Evolutionary conservation across 2,113 vertebrate species (phyloP).

Genomic region (Podilymbus podiceps): DNA sequence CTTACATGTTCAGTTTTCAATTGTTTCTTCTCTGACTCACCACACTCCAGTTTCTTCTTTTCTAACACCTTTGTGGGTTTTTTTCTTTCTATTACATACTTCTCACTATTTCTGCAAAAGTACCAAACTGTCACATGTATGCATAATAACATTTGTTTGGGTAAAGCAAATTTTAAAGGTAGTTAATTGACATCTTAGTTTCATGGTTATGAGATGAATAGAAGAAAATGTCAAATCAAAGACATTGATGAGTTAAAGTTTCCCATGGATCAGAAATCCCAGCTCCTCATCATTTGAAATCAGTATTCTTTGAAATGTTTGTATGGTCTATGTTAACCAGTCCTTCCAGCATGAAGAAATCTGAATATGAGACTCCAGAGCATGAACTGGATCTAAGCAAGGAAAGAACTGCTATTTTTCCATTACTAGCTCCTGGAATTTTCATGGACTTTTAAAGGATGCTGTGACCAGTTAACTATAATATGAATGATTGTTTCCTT

Average conservation of each 20-base stretch:
- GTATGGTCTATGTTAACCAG: background rate
- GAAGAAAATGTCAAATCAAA: background rate
- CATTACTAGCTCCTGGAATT: background rate
- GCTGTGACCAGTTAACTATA: background rate
- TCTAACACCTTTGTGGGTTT: background rate
- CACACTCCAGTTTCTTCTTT: background rate
- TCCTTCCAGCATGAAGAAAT: background rate
- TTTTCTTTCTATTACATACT: background rate
- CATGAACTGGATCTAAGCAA: background rate
- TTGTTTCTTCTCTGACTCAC: background rate
- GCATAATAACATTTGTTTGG: background rate
- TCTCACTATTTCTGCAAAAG: background rate
- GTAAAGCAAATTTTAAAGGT: background rate
- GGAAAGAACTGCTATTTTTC: background rate
- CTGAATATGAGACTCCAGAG: background rate
- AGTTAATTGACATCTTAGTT: background rate
- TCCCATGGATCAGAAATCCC: background rate
- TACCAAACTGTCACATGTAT: background rate
- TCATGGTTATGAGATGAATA: background rate
- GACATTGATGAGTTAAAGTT: background rate
- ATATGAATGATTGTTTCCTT: background rate
- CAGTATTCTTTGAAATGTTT: background rate
- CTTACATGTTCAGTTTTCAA: background rate
- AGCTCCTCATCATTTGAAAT: background rate
- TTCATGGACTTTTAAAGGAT: background rate